A percentile compares a stretch with the other conserved stretches of the same genome.
Conservation (phyloP, 2,113 vertebrate genomes). For the Elephas maximus region DNA sequence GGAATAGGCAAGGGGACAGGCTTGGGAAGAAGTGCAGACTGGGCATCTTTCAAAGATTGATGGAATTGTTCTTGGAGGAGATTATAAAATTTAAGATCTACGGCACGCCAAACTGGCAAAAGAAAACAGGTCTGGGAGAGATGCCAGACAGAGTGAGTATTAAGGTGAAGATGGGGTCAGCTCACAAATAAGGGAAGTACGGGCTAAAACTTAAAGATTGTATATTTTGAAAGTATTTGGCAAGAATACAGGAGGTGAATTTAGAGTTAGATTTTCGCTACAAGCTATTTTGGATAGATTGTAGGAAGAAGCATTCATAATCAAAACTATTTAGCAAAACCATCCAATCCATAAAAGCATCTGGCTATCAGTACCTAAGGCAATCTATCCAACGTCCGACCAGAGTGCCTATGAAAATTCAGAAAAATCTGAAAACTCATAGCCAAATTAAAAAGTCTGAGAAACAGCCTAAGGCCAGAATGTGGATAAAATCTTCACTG, state of each 20-base stretch:
- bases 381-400: background rate
- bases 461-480: background rate
- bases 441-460: background rate
- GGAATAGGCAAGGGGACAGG: background rate
- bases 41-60: constrained; percentile 74
- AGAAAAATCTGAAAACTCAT: background rate
- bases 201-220: constrained; percentile 42
- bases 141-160: constrained; percentile 58
- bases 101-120: constrained; percentile 64
- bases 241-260: constrained; percentile 34
- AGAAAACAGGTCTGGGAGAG: constrained; percentile 75
- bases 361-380: background rate
- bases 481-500: background rate
- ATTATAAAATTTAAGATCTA: constrained; percentile 76
- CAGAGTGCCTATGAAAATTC: background rate
- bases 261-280: constrained; percentile 60
- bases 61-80: constrained; percentile 48
- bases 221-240: constrained; percentile 69
- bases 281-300: constrained; percentile 36
- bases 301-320: background rate
- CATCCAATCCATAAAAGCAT: background rate
- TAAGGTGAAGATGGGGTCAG: constrained; percentile 74
- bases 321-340: constrained; percentile 22
- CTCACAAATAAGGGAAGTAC: constrained; percentile 40
- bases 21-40: constrained; percentile 62